Base-by-base conservation (phyloP, 2,888 invertebrate genomes). In the Conus canariensis region DNA sequence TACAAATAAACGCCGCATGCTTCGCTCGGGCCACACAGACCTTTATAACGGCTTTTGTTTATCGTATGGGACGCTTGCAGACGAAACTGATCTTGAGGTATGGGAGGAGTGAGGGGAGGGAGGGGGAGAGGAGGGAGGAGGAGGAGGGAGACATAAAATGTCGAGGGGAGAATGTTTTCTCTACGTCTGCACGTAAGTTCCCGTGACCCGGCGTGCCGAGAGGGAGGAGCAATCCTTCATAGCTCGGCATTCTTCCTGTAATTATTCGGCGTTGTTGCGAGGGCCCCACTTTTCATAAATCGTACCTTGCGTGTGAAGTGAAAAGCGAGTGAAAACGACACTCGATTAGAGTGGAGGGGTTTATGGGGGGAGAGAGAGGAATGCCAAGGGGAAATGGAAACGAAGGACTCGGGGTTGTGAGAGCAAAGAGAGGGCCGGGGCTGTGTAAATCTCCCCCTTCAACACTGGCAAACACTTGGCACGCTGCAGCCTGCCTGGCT, bases 181-280 rank as follows among this genome's bases (percentile, higher is more conserved):
- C 14, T 60, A 30, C 25, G 8, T n/a, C 58, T 58, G 19, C 22
- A 16, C 16, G 45, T 14, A 85, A 60, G 85, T 59, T 85, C 60
- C 59, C 60, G 60, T 85, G 85, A 85, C 85, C 85, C 19, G 60
- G 3, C 45, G 4, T 45, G 45, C 45, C 45, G 45, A 45, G 45
- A 45, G 45, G 45, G 45, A 56, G 58, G 58, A 74, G 7, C 85
- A 16, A 14, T 74, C 30, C 60, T 25, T 85, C 74, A 70, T 58
- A 74, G n/a, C 83, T 58, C 30, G 30, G 67, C 90, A 88, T 90
- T 90, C 90, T 90, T 88, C 77, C 85, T 87, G 86, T 90, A 88
- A 90, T 90, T 90, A 90, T 90, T 88, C 88, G 77, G 90, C 90
- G 88, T 90, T 82, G 86, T 90, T 90, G 90, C 59, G 83, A 74